phyloP scores from a whole-genome alignment of 2,888 invertebrate species.

The Lottia gigantea region DNA sequence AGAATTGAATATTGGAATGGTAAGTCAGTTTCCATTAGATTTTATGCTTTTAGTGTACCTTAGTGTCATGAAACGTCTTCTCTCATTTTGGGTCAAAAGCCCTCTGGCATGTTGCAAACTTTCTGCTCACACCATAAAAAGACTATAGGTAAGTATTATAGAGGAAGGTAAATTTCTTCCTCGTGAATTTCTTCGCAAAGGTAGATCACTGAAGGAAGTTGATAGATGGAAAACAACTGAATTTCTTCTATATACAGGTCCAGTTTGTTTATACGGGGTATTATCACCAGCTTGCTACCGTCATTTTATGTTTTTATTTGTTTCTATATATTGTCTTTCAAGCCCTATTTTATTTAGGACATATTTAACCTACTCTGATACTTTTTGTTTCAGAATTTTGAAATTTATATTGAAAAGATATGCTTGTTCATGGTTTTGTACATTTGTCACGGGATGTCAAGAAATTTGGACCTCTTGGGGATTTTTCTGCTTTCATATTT shows the following conservation, averaged over 20 bases:
- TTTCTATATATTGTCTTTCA: slow-evolving; percentile 37
- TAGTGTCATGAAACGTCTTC: slow-evolving; percentile 37
- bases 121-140: neutral
- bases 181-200: slow-evolving; percentile 41
- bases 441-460: slow-evolving; percentile 13
- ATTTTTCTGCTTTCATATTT: too few relatives aligned
- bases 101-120: slow-evolving; percentile 11
- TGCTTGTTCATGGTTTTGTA: slow-evolving; percentile 13
- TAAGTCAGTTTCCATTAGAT: slow-evolving; percentile 43
- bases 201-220: slow-evolving; percentile 35
- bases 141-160: slow-evolving; percentile 30
- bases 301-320: slow-evolving; percentile 42
- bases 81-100: slow-evolving; percentile 33
- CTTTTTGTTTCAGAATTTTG: slow-evolving; percentile 33
- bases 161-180: slow-evolving; percentile 28
- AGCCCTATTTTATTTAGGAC: slow-evolving; percentile 16
- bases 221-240: slow-evolving; percentile 53
- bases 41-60: slow-evolving; percentile 54
- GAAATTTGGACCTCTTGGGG: slow-evolving; percentile 2
- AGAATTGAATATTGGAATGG: slow-evolving; percentile 29
- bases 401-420: slow-evolving; percentile 26
- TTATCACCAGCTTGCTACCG: slow-evolving; percentile 30
- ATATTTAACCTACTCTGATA: slow-evolving; percentile 27
- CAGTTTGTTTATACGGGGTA: slow-evolving; percentile 33
- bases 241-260: slow-evolving; percentile 47